Percentiles rank a stretch among this genome's conserved stretches.
phyloP scores from a whole-genome alignment of 1,140 invertebrate genomes.

The Drosophila saltans region DNA sequence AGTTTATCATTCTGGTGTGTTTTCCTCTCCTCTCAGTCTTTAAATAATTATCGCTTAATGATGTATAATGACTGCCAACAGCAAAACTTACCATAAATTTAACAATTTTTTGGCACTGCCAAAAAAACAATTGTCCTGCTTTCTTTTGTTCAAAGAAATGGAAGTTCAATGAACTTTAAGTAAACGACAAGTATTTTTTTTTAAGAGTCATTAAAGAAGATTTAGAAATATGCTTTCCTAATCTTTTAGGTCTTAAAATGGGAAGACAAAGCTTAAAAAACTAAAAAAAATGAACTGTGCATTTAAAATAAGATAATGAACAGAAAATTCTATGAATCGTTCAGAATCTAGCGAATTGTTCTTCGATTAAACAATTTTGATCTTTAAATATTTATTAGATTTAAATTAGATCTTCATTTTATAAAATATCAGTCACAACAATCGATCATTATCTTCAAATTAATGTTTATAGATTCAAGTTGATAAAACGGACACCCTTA shows the following conservation, averaged over 20 bases:
- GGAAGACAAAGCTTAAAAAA: no score
- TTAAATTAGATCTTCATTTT: no score
- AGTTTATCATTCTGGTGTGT: slow-evolving; percentile 31
- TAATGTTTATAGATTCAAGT: no score
- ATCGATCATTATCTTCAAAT: no score
- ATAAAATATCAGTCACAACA: no score
- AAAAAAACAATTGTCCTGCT: slow-evolving; percentile 20
- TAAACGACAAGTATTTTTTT: neutral
- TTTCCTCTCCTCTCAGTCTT: slow-evolving; percentile 27
- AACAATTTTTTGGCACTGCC: slow-evolving; percentile 55
- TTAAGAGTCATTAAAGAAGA: neutral
- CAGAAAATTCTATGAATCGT: no score
- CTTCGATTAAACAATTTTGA: no score
- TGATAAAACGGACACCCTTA: neutral
- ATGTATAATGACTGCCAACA: slow-evolving; percentile 57
- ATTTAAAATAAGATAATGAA: no score
- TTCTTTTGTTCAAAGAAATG: slow-evolving; percentile 18
- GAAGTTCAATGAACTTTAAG: slow-evolving; percentile 45
- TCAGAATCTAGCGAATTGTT: no score
- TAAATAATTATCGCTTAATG: slow-evolving; percentile 79
- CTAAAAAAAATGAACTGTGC: no score
- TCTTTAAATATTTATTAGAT: no score
- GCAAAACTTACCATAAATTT: slow-evolving; percentile 59
- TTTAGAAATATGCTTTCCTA: neutral
- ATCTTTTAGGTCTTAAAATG: no score